A percentile compares a stretch with the other conserved stretches of the same genome.
These are phyloP conservation scores for Chirona hameri DNA, from an alignment of 2,888 invertebrate genomes.

Conservation along the genomic window DNA sequence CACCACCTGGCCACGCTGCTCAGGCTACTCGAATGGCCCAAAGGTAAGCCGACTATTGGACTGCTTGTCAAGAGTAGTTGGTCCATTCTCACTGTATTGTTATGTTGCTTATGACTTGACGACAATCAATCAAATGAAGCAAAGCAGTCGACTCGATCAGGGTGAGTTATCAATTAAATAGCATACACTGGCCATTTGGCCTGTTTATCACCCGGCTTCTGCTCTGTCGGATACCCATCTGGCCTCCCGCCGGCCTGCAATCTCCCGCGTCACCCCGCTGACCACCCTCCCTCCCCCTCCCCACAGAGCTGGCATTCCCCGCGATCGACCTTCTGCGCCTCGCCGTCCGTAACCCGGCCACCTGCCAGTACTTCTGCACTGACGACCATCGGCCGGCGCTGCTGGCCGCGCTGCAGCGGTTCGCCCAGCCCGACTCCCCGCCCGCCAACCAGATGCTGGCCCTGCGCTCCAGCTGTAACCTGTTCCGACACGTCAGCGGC, in stretches of 20 bases:
- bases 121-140: too few species aligned
- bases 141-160: too few species aligned
- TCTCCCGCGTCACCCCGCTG: too few species aligned
- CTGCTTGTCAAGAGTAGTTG: too few species aligned
- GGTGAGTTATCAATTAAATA: too few species aligned
- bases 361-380: conserved; percentile 56
- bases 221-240: too few species aligned
- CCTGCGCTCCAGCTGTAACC: conserved; percentile 74
- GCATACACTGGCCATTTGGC: too few species aligned
- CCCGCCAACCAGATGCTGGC: conserved; percentile 73
- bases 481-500: conserved; percentile 60
- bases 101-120: too few species aligned
- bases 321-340: conserved; percentile 81
- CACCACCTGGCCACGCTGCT: conserved; percentile 58
- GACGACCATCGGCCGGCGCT: conserved; percentile 46
- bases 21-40: conserved; percentile 66
- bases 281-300: background rate
- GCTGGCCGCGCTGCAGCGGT: conserved; percentile 48
- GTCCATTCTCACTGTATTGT: too few species aligned
- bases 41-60: conserved; percentile 61
- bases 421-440: conserved; percentile 50
- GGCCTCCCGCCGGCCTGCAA: too few species aligned
- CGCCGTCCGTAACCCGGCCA: conserved; percentile 66
- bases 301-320: conserved; percentile 73
- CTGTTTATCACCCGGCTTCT: too few species aligned